Conservation (phyloP, 2,888 invertebrate genomes). For the Drosophila borealis region DNA sequence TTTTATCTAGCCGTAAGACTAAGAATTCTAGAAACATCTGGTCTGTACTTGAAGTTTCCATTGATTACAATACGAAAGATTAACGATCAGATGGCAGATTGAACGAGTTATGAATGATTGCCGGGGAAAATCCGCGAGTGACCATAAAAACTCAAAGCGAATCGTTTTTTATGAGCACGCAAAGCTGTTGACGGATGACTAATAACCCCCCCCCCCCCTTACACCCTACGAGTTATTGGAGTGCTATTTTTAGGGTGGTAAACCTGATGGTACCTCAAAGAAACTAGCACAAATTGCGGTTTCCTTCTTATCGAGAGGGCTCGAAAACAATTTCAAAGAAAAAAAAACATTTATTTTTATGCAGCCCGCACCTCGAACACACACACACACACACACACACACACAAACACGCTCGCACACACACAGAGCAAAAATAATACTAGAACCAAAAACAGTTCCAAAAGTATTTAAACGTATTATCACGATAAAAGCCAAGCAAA, state of each 20-base stretch:
- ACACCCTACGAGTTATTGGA: not conserved
- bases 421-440: conserved; percentile 2
- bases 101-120: conserved; percentile 27
- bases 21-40: conserved; percentile 7
- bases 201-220: too few species aligned
- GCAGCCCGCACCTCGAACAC: conserved; percentile 24
- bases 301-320: conserved; percentile 36
- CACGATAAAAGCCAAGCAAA: conserved; percentile 38
- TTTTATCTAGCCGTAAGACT: too few species aligned
- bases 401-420: not conserved
- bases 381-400: not conserved
- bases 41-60: not conserved
- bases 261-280: conserved; percentile 9
- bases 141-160: conserved; percentile 1
- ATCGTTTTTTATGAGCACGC: conserved; percentile 23
- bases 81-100: conserved; percentile 27
- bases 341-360: conserved; percentile 46
- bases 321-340: conserved; percentile 27
- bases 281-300: conserved; percentile 42
- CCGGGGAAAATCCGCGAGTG: conserved; percentile 25
- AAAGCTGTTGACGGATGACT: not conserved
- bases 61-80: conserved; percentile 3
- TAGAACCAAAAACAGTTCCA: conserved; percentile 19
- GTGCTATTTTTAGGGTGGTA: conserved; percentile 19
- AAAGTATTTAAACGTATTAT: conserved; percentile 51